phyloP scores from a whole-genome alignment of 2,888 invertebrate species.

The Periphyllus acericola region DNA sequence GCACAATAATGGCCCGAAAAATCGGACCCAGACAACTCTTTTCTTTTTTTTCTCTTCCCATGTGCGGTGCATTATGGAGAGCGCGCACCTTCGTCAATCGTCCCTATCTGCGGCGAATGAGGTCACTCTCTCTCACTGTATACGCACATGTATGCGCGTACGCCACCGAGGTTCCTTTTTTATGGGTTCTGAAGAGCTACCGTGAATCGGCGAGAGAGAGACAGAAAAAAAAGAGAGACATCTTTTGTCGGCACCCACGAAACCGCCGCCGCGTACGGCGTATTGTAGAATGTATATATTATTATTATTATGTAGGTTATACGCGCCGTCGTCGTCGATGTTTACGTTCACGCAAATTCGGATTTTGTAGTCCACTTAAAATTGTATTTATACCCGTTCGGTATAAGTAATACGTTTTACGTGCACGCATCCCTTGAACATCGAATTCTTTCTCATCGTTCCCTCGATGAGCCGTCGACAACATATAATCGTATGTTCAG shows the following conservation, averaged over 20 bases:
- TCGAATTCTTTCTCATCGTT: no score
- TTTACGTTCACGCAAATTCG: constrained; percentile 38
- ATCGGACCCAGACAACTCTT: constrained; percentile 58
- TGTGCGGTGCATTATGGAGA: constrained; percentile 33
- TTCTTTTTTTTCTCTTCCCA: constrained; percentile 32
- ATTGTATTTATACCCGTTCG: not conserved
- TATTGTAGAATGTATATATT: no score
- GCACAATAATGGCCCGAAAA: constrained; percentile 46
- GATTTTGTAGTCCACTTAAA: constrained; percentile 28
- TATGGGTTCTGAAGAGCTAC: constrained; percentile 37
- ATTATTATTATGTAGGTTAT: not conserved
- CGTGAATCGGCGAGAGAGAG: constrained; percentile 12
- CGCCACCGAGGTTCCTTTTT: constrained; percentile 23
- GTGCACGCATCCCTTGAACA: not conserved
- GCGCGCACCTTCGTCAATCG: constrained; percentile 48
- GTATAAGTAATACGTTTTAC: not conserved
- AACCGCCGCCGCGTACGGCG: not conserved
- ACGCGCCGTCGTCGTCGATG: not conserved
- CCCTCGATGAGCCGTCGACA: no score
- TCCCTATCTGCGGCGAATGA: constrained; percentile 46
- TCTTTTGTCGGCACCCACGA: constrained; percentile 56
- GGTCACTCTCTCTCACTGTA: constrained; percentile 37
- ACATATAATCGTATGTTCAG: no score
- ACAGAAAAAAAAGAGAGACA: not conserved
- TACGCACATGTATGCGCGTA: not conserved